Percentiles rank a stretch among this genome's conserved stretches.
phyloP scores from a whole-genome alignment of 2,888 invertebrate species.

The Erebia aethiops region DNA sequence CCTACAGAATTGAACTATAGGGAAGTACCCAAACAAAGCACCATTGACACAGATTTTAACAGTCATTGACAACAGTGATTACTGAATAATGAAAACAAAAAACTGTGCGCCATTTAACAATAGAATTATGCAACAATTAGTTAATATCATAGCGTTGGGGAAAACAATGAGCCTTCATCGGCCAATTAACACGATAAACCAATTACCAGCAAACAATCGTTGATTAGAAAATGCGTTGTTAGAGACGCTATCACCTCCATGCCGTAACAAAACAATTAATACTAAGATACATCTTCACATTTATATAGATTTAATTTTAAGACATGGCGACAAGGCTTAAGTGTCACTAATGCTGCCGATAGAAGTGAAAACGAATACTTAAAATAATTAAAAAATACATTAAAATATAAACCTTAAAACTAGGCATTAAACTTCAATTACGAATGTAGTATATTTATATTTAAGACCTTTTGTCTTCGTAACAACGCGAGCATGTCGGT shows the following conservation, averaged over 20 bases:
- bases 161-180: slow-evolving; percentile 38
- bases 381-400: no score
- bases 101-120: slow-evolving; percentile 36
- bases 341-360: no score
- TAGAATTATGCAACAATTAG: slow-evolving; percentile 34
- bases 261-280: slow-evolving; percentile 12
- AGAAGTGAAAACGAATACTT: no score
- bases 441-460: no score
- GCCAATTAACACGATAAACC: slow-evolving; percentile 36
- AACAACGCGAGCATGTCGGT: no score
- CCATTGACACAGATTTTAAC: background rate
- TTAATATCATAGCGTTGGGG: slow-evolving; percentile 24
- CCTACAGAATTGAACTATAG: no score
- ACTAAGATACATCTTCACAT: background rate
- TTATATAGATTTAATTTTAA: no score
- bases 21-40: no score
- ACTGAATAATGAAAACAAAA: slow-evolving; percentile 32
- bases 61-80: slow-evolving; percentile 14
- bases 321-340: no score
- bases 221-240: slow-evolving; percentile 14
- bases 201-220: slow-evolving; percentile 27
- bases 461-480: no score
- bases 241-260: slow-evolving; percentile 13
- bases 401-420: no score
- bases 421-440: no score